phyloP scores from a whole-genome alignment of 2,113 vertebrate genomes.

The Myotis lucifugus region DNA sequence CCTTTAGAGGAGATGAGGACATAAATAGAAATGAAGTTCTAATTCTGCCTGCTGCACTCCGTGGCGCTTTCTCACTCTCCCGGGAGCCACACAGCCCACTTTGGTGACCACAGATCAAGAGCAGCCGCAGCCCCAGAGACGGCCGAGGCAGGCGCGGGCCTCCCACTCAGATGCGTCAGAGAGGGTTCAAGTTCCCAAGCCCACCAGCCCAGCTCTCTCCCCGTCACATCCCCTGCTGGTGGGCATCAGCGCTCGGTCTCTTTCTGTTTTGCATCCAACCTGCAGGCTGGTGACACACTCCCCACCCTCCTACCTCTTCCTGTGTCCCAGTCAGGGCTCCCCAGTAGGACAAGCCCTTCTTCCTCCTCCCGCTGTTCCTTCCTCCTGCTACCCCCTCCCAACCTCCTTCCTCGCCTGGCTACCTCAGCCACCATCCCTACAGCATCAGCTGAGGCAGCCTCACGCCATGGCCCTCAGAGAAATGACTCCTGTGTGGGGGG shows the following conservation, averaged over 20 bases:
- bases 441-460: background rate
- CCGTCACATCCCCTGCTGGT: fast-evolving
- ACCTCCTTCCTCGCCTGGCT: too few relatives aligned
- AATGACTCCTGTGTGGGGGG: fast-evolving
- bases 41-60: background rate
- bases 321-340: background rate
- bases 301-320: background rate
- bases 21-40: background rate
- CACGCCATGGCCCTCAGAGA: fast-evolving
- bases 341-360: background rate
- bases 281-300: background rate
- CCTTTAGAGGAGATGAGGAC: background rate
- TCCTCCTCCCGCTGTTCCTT: background rate
- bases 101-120: background rate
- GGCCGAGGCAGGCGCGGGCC: fast-evolving
- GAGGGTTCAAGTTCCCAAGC: too few relatives aligned
- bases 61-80: fast-evolving
- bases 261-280: background rate
- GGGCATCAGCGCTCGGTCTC: background rate
- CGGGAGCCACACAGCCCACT: background rate
- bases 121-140: fast-evolving
- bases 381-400: too few relatives aligned
- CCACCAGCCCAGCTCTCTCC: background rate
- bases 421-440: background rate
- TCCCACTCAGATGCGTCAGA: background rate